Percentiles rank a stretch among this genome's conserved stretches.
These are phyloP conservation scores for Bergia sp. DNA, from an alignment of 92 coral and sea anemone species.

Conservation along the genomic window DNA sequence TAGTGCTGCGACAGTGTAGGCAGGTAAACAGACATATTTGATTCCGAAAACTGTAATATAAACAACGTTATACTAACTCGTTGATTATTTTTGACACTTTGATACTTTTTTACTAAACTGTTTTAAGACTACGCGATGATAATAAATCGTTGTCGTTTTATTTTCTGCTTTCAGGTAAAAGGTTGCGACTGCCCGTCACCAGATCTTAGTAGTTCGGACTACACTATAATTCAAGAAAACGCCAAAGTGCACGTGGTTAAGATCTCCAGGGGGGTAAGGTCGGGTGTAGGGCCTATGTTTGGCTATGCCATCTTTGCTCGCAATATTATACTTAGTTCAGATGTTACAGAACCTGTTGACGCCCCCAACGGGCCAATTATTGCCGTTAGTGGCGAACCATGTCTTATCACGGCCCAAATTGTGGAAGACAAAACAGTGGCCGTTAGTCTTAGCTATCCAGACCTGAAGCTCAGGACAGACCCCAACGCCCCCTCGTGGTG, in stretches of 20 bases:
- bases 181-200: too few relatives aligned
- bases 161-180: neutral
- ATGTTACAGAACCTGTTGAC: neutral
- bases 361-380: neutral
- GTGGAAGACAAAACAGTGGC: neutral
- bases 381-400: neutral
- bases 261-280: neutral
- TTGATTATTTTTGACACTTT: too few relatives aligned
- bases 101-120: too few relatives aligned
- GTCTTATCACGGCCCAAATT: neutral
- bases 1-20: too few relatives aligned
- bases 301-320: neutral
- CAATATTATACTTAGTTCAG: neutral
- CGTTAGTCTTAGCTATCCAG: neutral
- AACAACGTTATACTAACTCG: too few relatives aligned
- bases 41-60: too few relatives aligned
- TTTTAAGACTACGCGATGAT: too few relatives aligned
- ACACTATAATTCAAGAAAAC: neutral
- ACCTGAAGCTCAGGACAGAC: neutral
- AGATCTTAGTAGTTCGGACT: neutral
- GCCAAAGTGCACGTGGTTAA: neutral
- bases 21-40: too few relatives aligned
- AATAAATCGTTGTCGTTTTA: neutral
- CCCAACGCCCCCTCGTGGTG: neutral
- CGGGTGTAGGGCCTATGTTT: neutral